These are phyloP conservation scores for Syrista parreyssii DNA, from an alignment of 2,888 invertebrate species.

Conservation along the genomic window DNA sequence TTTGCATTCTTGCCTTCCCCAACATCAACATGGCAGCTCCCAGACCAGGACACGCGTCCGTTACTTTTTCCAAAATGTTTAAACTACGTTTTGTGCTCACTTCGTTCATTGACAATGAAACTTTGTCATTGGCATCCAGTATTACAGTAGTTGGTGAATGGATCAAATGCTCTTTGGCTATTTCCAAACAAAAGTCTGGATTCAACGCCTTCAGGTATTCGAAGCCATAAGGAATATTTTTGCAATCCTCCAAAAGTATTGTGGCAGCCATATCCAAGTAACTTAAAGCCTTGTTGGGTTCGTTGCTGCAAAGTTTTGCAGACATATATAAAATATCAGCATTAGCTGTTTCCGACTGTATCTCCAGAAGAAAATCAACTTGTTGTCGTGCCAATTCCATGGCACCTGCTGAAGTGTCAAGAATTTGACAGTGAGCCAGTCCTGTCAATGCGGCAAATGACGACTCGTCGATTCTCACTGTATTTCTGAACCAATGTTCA, in stretches of 20 bases:
- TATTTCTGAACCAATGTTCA: conserved; percentile 80
- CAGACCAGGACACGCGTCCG: conserved; percentile 86
- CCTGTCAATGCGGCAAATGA: conserved; percentile 85
- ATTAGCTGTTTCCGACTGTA: conserved; percentile 77
- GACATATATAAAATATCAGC: conserved; percentile 78
- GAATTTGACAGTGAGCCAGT: conserved; percentile 80
- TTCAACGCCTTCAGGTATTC: conserved; percentile 81
- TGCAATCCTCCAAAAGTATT: conserved; percentile 69
- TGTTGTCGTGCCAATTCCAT: conserved; percentile 85
- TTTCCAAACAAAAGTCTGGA: conserved; percentile 86
- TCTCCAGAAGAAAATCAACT: conserved; percentile 85
- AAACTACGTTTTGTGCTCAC: conserved; percentile 72
- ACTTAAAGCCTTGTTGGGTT: conserved; percentile 69
- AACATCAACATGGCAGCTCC: conserved; percentile 75
- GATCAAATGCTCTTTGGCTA: conserved; percentile 81
- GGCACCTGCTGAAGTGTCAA: conserved; percentile 72
- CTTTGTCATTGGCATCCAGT: conserved; percentile 14
- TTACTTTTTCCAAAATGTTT: conserved; percentile 77
- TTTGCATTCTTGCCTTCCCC: conserved; percentile 84
- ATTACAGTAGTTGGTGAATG: conserved; percentile 72
- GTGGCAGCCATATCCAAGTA: conserved; percentile 73
- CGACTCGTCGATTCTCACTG: conserved; percentile 86
- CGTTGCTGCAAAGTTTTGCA: conserved; percentile 73
- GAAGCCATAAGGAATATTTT: conserved; percentile 77
- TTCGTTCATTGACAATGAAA: conserved; percentile 11